Conservation (phyloP, 1,140 invertebrate genomes). For the Nautilus pompilius region DNA sequence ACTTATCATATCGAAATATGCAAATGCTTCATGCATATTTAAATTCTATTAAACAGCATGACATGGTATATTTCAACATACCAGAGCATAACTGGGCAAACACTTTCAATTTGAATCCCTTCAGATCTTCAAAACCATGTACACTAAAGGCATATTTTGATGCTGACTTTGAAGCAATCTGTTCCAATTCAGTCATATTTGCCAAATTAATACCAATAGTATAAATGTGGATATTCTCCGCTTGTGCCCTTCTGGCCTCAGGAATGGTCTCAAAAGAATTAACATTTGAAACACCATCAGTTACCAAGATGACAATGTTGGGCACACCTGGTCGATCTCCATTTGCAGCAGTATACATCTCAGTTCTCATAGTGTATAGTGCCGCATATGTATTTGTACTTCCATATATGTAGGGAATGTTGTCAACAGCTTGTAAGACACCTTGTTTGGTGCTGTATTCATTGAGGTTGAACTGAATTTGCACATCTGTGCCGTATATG, state of each 20-base stretch:
- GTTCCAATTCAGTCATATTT: constrained; percentile 22
- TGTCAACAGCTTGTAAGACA: constrained; percentile 28
- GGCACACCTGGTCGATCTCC: constrained; percentile 34
- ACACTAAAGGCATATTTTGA: constrained; percentile 23
- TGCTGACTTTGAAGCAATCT: constrained; percentile 23
- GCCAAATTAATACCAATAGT: constrained; percentile 25
- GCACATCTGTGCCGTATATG: constrained; percentile 21
- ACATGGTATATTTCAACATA: too few relatives aligned
- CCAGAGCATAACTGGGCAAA: constrained; percentile 20
- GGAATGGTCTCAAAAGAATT: constrained; percentile 23
- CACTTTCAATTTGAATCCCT: constrained; percentile 22
- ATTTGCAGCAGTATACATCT: constrained; percentile 31
- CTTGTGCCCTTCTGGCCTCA: constrained; percentile 14
- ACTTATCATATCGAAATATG: too few relatives aligned
- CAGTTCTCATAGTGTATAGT: constrained; percentile 27
- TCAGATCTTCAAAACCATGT: constrained; percentile 26
- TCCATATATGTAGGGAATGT: constrained; percentile 32
- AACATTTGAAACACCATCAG: constrained; percentile 47
- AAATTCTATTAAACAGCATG: too few relatives aligned
- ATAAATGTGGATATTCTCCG: constrained; percentile 18
- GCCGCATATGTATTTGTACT: constrained; percentile 46
- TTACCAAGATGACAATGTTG: constrained; percentile 40
- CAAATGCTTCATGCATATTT: too few relatives aligned
- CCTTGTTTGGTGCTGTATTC: constrained; percentile 15
- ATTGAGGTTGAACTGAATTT: constrained; percentile 33